Conservation (phyloP, 1,140 invertebrate species). For the Platorchestia sp. region DNA sequence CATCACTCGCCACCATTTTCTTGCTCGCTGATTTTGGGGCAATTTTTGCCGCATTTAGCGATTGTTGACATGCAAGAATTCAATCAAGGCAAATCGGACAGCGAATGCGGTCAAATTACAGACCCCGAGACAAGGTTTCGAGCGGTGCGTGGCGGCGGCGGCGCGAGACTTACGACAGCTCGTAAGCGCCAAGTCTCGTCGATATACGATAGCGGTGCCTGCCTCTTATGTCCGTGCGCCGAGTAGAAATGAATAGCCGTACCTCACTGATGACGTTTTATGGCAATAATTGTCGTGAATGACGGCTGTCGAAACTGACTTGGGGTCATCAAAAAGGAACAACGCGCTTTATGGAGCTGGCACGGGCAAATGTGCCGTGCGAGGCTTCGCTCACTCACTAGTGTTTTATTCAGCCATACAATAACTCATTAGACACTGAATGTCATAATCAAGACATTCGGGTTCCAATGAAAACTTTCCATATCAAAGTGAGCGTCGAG, state of each 20-base stretch:
- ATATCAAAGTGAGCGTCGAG: constrained; percentile 6
- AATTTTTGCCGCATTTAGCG: constrained; percentile 13
- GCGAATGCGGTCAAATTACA: constrained; percentile 34
- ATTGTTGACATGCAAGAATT: constrained; percentile 50
- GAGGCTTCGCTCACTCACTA: neutral
- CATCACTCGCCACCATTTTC: constrained; percentile 20
- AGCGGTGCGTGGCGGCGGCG: neutral
- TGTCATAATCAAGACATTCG: constrained; percentile 29
- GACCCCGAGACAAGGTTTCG: neutral
- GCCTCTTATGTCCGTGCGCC: neutral
- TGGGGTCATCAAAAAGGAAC: constrained; percentile 3
- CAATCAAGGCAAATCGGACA: constrained; percentile 42
- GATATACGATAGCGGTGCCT: neutral
- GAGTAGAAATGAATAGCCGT: constrained; percentile 26
- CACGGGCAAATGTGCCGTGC: neutral
- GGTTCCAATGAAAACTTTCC: neutral
- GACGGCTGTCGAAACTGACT: neutral
- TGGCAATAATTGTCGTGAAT: neutral
- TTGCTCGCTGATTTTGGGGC: neutral
- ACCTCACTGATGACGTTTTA: neutral
- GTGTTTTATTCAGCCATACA: constrained; percentile 15
- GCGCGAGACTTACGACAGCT: neutral
- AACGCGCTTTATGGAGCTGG: neutral
- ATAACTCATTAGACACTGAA: neutral
- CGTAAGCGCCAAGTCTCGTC: neutral